Evolutionary conservation across 1,140 invertebrate species (phyloP), one percentile per base, ranked within the genome.

Genomic region (Pseudomyrmex flavicornis): DNA sequence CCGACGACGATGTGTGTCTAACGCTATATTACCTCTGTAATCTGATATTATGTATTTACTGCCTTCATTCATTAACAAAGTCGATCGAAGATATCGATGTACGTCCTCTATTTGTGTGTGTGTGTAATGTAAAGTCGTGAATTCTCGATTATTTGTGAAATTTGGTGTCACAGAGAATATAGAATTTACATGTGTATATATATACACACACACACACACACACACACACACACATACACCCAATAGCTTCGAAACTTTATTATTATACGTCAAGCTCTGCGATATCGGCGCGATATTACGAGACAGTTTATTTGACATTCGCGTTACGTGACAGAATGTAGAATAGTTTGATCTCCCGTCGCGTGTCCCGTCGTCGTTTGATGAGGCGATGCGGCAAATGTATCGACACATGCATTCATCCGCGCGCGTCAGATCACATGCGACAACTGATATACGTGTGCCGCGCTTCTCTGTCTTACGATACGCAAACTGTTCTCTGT

Each of bases 371-470:
- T 22, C 17, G 17, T 17, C 17, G 17, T n/a, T 17, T 54, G 65
- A 70, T 59, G 44, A 15, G 70, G 44, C 66, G 66, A 72, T 35
- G 66, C 48, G 15, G 48, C 54, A 72, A 35, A 80, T 56, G 48
- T 80, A 80, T 80, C 66, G 76, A 80, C 66, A 69, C 66, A 44
- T 59, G 76, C 44, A 72, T 26, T 79, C 15, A 68, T 54, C 44
- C 48, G 65, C 66, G 15, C 13, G 76, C 54, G 26, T 79, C 76
- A 72, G 48, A 52, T 72, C 66, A 72, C 66, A 66, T 50, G 66
- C 66, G 66, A 72, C 62, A 46, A 77, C 52, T 58, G 76, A 80
- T 80, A 35, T 35, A 80, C 13, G n/a, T 9, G 17, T 17, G 17
- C 52, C 4, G 5, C 5, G 15, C 4, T 77, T 46, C 26, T 62